Conservation (phyloP, 2,888 invertebrate genomes). For the Aphrophora alni region DNA sequence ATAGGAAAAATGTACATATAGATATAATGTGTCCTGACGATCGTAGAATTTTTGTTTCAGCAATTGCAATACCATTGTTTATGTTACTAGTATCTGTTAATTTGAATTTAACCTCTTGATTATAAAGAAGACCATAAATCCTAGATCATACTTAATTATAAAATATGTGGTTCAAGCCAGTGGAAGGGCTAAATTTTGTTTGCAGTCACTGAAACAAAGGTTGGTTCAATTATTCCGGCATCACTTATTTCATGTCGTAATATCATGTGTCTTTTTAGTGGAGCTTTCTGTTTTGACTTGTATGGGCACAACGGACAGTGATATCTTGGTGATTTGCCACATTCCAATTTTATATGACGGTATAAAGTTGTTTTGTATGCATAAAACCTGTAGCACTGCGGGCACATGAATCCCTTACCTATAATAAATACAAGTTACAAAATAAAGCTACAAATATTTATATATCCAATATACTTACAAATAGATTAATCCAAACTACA, state of each 20-base stretch:
- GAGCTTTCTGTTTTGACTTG: conserved; percentile 33
- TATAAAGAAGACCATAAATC: too few species aligned
- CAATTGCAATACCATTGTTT: too few species aligned
- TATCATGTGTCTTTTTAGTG: conserved; percentile 35
- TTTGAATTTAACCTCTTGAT: too few species aligned
- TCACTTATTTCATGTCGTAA: conserved; percentile 24
- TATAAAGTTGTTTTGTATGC: conserved; percentile 23
- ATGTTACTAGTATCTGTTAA: too few species aligned
- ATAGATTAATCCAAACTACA: too few species aligned
- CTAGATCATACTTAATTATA: too few species aligned
- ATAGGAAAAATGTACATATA: too few species aligned
- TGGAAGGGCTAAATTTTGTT: not conserved
- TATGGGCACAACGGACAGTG: conserved; percentile 47
- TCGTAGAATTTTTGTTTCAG: too few species aligned
- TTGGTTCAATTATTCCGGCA: not conserved
- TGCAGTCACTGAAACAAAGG: not conserved
- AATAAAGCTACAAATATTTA: not conserved
- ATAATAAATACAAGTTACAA: not conserved
- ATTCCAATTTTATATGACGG: conserved; percentile 53
- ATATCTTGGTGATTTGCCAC: conserved; percentile 59
- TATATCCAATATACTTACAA: too few species aligned
- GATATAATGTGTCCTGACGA: too few species aligned
- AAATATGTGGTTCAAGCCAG: too few species aligned
- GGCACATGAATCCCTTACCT: conserved; percentile 19
- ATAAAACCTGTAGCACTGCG: conserved; percentile 21